Evolutionary conservation across 2,113 vertebrate genomes (phyloP).

Genomic region (Dolichallabes microphthalmus): DNA sequence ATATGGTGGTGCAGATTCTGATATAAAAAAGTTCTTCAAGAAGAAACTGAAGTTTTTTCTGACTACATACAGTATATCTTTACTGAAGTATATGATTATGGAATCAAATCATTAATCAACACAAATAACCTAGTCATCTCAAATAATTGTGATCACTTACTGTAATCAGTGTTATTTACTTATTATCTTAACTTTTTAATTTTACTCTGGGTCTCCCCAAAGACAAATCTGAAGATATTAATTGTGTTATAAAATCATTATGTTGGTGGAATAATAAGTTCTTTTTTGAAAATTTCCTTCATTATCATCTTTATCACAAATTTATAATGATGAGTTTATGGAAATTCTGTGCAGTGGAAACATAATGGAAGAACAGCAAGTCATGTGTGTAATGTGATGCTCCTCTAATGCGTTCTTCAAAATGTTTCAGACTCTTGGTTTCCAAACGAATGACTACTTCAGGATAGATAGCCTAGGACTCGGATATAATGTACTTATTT

Average conservation of each 20-base stretch:
- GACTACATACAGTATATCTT: not conserved
- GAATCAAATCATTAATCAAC: not conserved
- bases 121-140: not conserved
- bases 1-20: not conserved
- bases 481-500: not conserved
- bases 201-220: not conserved
- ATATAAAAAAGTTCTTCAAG: not conserved
- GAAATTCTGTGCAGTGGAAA: not conserved
- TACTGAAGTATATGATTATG: not conserved
- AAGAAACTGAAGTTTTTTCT: not conserved
- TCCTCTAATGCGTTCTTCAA: not conserved
- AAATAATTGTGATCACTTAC: not conserved
- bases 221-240: not conserved
- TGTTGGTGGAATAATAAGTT: slow-evolving; percentile 2
- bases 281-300: not conserved
- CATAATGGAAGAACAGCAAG: not conserved
- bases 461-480: not conserved
- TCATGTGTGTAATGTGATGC: not conserved
- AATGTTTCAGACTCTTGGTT: not conserved
- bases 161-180: not conserved
- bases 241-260: not conserved
- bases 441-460: not conserved
- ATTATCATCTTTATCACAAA: not conserved
- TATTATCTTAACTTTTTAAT: not conserved
- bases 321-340: not conserved